Conservation (phyloP, 2,797 vertebrate genomes). For the Acropternis orthonyx region DNA sequence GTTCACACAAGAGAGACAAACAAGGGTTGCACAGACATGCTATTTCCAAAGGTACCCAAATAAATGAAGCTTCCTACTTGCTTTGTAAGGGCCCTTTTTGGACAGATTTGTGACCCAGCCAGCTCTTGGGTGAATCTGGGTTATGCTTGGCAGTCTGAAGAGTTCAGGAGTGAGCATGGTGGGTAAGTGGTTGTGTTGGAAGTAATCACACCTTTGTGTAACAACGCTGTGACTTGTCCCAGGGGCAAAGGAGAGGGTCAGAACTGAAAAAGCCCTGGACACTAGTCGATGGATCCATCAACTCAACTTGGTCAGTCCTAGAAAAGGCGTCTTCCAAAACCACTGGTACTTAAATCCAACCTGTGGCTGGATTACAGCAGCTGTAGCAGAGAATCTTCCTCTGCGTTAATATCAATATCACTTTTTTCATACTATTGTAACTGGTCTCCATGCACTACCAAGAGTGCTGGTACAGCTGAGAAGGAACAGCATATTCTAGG, state of each 20-base stretch:
- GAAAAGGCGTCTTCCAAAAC: not conserved
- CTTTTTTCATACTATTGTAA: not conserved
- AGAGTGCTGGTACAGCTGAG: fast-evolving
- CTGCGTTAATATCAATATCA: not conserved
- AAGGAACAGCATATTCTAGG: not conserved
- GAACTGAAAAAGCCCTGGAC: not conserved
- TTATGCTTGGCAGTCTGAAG: not conserved
- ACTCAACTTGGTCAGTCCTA: not conserved
- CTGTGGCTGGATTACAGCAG: not conserved
- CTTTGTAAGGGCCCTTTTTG: not conserved
- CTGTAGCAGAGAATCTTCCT: not conserved
- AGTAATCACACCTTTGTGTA: not conserved
- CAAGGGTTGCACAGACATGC: not conserved
- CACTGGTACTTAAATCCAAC: not conserved
- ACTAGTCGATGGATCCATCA: not conserved
- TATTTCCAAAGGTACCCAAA: not conserved
- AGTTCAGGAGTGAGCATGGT: not conserved
- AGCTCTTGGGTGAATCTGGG: not conserved
- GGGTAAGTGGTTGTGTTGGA: not conserved
- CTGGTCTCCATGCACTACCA: not conserved
- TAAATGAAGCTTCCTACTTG: not conserved
- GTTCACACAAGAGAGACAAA: not conserved
- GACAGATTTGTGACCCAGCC: not conserved
- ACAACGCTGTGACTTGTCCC: not conserved
- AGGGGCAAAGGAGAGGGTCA: not conserved